phyloP scores from a whole-genome alignment of 2,888 invertebrate species.

The Melinopterus prodromus region DNA sequence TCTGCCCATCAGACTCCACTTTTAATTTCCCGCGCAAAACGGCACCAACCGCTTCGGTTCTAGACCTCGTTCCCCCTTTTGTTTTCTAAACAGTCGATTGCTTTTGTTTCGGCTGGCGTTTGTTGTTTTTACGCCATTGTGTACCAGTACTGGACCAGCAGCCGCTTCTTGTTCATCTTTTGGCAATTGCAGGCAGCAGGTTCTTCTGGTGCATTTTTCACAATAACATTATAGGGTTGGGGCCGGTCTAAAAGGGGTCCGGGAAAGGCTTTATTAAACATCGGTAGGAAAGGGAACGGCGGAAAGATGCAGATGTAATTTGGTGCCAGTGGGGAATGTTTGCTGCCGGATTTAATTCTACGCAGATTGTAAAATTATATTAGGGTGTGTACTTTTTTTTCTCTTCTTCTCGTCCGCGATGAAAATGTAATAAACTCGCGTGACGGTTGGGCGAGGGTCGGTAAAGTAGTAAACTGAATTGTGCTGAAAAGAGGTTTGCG shows the following conservation, averaged over 20 bases:
- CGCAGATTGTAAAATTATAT: background rate
- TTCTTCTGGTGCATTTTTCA: constrained; percentile 4
- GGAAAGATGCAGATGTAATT: background rate
- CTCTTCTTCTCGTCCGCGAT: background rate
- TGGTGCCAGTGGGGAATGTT: background rate
- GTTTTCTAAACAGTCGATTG: background rate
- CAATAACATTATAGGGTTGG: background rate
- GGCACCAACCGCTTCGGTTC: background rate
- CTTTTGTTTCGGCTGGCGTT: background rate
- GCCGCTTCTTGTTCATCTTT: background rate
- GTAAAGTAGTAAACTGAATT: background rate
- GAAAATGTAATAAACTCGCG: background rate
- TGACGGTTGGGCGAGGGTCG: background rate
- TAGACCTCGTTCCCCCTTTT: background rate
- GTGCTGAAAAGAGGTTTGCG: background rate
- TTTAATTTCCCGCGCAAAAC: background rate
- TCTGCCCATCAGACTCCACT: background rate
- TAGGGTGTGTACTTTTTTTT: background rate
- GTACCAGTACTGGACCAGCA: background rate
- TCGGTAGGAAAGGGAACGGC: background rate
- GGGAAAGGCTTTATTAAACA: background rate
- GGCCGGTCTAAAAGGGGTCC: background rate
- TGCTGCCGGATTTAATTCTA: background rate
- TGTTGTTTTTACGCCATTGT: background rate
- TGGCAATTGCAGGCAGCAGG: background rate